phyloP scores from a whole-genome alignment of 2,113 vertebrate species.

The Hydrolagus affinis region DNA sequence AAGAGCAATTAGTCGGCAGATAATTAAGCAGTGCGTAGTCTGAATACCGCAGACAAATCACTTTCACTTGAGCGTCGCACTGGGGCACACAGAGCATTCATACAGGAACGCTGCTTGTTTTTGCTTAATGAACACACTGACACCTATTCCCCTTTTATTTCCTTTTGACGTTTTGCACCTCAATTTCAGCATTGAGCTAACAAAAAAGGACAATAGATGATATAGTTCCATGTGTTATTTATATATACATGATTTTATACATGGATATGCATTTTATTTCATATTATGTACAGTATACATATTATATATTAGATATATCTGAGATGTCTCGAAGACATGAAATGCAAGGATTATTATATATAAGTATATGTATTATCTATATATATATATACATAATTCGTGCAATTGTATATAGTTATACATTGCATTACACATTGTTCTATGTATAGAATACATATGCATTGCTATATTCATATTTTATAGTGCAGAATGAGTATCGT shows the following conservation, averaged over 20 bases:
- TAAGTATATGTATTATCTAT: too few relatives aligned
- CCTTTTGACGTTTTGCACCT: not conserved
- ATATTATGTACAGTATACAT: not conserved
- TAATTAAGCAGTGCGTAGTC: slow-evolving; percentile 73
- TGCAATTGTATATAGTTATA: too few relatives aligned
- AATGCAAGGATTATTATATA: too few relatives aligned
- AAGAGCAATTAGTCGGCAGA: slow-evolving; percentile 63
- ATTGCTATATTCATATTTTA: too few relatives aligned
- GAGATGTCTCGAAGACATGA: too few relatives aligned
- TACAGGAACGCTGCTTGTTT: slow-evolving; percentile 50
- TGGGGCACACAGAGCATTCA: slow-evolving; percentile 50
- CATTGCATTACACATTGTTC: too few relatives aligned
- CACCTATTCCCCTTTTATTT: too few relatives aligned
- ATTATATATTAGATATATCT: too few relatives aligned
- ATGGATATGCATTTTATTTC: not conserved
- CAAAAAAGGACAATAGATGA: not conserved
- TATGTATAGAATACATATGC: too few relatives aligned
- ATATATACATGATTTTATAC: not conserved
- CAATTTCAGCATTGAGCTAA: not conserved
- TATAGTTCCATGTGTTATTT: too few relatives aligned
- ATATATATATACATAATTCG: too few relatives aligned
- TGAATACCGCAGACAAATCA: slow-evolving; percentile 46
- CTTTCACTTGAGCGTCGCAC: slow-evolving; percentile 42
- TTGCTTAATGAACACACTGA: slow-evolving; percentile 2
- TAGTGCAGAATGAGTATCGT: too few relatives aligned